Base-by-base conservation (phyloP, 2,888 invertebrate species). In the Girardia tigrina region DNA sequence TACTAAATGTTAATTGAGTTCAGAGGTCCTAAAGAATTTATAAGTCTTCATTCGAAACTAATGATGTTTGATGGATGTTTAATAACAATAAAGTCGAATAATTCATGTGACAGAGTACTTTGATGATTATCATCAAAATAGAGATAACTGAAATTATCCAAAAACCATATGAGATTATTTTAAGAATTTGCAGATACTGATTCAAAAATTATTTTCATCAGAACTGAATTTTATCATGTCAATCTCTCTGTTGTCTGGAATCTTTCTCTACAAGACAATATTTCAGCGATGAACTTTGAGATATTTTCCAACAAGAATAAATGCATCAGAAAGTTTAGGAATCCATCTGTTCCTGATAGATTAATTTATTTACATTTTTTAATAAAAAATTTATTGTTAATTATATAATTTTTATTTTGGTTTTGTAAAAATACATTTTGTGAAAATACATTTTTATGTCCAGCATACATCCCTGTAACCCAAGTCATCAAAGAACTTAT, bases 1-100 rank as follows among this genome's bases (percentile, higher is more conserved):
- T 89, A 85, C 95, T 97, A 73, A 94, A 95, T 77, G 98, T 97
- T 77, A 98, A 86, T 98, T 97, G 78, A 94, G 92, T 16, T 97
- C 94, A 74, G 94, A 92, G 75, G 94, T 94, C 84, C 92, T 92
- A 84, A 82, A 78, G 29, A n/a, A 36, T 2, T 73, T 23, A 73
- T 16, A 23, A n/a, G n/a, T n/a, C n/a, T 26, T 8, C 20, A 29
- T 72, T 70, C 6, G n/a, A n/a, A n/a, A n/a, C n/a, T n/a, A 70
- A 26, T 26, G n/a, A 20, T 20, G 20, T 6, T 20, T 12, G 26
- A 8, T 70, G 20, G 6, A n/a, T n/a, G n/a, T n/a, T n/a, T n/a
- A n/a, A n/a, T n/a, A n/a, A n/a, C n/a, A n/a, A n/a, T n/a, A n/a
- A n/a, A n/a, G n/a, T n/a, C n/a, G n/a, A n/a, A n/a, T n/a, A n/a